Base-by-base conservation (phyloP, 2,797 vertebrate genomes). In the Muraenolepis orangiensis region DNA sequence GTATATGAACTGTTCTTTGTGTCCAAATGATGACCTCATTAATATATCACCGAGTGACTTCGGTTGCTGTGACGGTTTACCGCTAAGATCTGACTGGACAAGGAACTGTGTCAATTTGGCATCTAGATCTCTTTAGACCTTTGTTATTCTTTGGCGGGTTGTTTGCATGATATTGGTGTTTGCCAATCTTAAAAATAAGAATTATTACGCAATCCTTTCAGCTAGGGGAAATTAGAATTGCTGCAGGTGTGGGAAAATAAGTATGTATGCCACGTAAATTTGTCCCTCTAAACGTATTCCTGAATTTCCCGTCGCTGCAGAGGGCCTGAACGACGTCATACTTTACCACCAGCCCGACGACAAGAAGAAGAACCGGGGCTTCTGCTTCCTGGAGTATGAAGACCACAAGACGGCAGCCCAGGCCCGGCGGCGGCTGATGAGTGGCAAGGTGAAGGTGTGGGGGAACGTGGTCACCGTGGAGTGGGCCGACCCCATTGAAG, bases 271-370 rank as follows among this genome's bases (percentile, higher is more conserved):
- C 70, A 14, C 71, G 82, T 29, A 1, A n/a, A 28, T 7, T 69
- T 2, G 7, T 71, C 5, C 20, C 10, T 72, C 31, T 64, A 26
- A 61, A 61, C 46, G 3, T 26, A 12, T 26, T 11, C 10, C 51
- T 3, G 18, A 2, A 18, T 34, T 71, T 72, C 42, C 76, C 36
- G 32, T 84, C 61, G 84, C 80, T 66, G 61, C 90, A 99, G 98
- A 99, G 95, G 97, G 98, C 90, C 96, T 99, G 91, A 98, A 96
- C 90, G 98, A 99, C 87, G 97, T 99, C 89, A 99, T 99, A 95
- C 94, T 99, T 85, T 99, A 99, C 91, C 97, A 98, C 88, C 98
- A 99, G 90, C 98, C 97, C 23, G 98, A 99, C 32, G 98, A 99
- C 89, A 99, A 99, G 93, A 99, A 97, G 88, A 99, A 99, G 89